Percentiles rank a stretch among this genome's conserved stretches.
Evolutionary conservation across 35 echinoderm and acorn worm genomes (phyloP).

Genomic region (Hemicentrotus pulcherrimus): DNA sequence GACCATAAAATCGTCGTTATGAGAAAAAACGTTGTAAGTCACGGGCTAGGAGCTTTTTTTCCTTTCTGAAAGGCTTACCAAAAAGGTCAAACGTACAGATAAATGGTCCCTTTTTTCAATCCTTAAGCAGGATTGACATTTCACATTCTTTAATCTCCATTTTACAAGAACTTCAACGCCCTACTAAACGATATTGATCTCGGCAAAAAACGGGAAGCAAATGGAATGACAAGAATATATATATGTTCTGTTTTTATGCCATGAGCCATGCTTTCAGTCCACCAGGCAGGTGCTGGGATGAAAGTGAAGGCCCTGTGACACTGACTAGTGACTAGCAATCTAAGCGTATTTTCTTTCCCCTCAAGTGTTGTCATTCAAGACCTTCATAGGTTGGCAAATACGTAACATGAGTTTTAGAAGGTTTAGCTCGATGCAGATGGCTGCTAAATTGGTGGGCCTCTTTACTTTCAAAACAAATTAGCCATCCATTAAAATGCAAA

Average conservation of each 20-base stretch:
- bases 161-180: neutral
- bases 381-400: neutral
- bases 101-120: neutral
- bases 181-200: neutral
- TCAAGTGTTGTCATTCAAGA: conserved; percentile 12
- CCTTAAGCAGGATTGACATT: neutral
- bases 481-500: too few relatives aligned
- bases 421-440: neutral
- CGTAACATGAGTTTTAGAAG: neutral
- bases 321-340: neutral
- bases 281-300: neutral
- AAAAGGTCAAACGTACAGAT: neutral
- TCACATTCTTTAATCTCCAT: neutral
- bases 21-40: neutral
- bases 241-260: neutral
- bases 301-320: neutral
- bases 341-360: neutral
- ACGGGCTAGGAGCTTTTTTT: neutral
- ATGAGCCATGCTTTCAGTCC: neutral
- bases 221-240: neutral
- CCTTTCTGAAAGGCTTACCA: neutral
- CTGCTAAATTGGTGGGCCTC: neutral
- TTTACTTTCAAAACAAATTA: neutral
- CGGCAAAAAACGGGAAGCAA: neutral
- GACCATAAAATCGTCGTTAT: too few relatives aligned